phyloP scores from a whole-genome alignment of 2,797 vertebrate genomes.

The Natrix natrix region DNA sequence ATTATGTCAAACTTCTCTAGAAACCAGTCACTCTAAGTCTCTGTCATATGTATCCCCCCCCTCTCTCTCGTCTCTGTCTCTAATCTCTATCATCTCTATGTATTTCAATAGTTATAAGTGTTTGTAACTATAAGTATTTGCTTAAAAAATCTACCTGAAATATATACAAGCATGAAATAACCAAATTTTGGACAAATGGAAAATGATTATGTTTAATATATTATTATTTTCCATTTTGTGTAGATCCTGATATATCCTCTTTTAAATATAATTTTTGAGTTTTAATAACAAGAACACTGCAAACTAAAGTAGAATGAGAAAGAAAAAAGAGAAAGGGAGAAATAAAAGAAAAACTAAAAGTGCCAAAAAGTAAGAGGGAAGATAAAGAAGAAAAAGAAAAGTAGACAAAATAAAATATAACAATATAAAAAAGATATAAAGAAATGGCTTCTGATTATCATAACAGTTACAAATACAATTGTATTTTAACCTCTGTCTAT shows the following conservation, averaged over 20 bases:
- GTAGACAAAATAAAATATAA: neutral
- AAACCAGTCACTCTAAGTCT: neutral
- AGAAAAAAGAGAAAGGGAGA: neutral
- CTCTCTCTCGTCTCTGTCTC: neutral
- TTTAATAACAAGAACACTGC: neutral
- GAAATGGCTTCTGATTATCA: neutral
- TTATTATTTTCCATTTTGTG: neutral
- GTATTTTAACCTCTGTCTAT: neutral
- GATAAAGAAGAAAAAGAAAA: neutral
- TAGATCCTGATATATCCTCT: neutral
- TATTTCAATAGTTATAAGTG: neutral
- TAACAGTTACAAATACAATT: neutral
- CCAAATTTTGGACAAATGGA: neutral
- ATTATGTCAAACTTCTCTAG: neutral
- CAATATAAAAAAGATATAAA: neutral
- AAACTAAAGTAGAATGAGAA: neutral
- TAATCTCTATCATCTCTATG: neutral
- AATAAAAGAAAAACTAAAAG: neutral
- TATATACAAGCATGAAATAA: neutral
- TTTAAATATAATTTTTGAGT: neutral
- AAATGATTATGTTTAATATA: neutral
- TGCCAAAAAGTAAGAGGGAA: neutral
- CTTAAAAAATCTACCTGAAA: neutral
- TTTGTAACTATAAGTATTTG: neutral
- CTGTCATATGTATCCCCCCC: neutral